Conservation (phyloP, 2,888 invertebrate species). For the Acrocyrtus sp. region DNA sequence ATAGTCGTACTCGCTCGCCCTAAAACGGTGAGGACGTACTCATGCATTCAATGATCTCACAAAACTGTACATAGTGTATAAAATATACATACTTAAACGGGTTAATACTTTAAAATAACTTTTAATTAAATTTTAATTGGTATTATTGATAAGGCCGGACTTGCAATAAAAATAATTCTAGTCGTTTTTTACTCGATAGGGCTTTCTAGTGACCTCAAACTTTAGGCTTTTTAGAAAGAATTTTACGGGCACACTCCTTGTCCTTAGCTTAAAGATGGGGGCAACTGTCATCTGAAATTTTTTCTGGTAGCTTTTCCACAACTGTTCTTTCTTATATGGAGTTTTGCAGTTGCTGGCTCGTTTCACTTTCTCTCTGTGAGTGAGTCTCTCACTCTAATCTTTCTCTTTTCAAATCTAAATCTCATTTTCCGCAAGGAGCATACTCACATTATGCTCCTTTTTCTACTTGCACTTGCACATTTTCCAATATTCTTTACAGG, state of each 20-base stretch:
- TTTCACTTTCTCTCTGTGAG: not conserved
- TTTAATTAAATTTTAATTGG: not conserved
- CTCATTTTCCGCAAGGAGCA: not conserved
- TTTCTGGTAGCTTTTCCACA: not conserved
- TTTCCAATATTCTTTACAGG: constrained; percentile 15
- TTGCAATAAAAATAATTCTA: not conserved
- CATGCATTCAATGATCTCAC: too few species aligned
- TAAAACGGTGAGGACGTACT: not conserved
- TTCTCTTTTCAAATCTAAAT: not conserved
- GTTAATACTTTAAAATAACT: not conserved
- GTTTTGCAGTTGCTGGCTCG: not conserved
- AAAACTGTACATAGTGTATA: too few species aligned
- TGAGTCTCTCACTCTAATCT: not conserved
- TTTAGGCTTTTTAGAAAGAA: too few species aligned
- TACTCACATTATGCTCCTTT: not conserved
- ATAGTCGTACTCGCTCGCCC: constrained; percentile 22
- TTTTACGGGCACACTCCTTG: too few species aligned
- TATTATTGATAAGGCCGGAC: not conserved
- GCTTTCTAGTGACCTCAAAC: too few species aligned
- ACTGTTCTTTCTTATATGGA: not conserved
- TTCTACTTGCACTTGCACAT: constrained; percentile 3
- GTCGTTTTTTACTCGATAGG: not conserved
- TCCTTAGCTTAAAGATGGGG: too few species aligned
- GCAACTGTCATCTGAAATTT: too few species aligned
- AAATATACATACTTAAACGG: too few species aligned